Percentiles rank a stretch among this genome's conserved stretches.
Evolutionary conservation across 2,888 invertebrate genomes (phyloP).

Genomic region (Brachyopa scutellaris): DNA sequence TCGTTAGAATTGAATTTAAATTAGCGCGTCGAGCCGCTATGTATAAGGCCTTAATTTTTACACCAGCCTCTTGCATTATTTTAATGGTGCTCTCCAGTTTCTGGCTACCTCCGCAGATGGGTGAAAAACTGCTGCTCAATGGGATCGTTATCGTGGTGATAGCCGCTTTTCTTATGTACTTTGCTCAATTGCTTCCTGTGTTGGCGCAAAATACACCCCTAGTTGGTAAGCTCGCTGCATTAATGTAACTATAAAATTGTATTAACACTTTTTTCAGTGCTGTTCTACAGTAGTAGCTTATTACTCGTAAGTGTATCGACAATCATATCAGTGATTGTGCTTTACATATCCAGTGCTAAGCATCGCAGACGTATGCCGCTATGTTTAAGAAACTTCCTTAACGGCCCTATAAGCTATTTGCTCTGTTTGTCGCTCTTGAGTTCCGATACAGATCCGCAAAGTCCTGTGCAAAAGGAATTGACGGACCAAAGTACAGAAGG

Average conservation of each 20-base stretch:
- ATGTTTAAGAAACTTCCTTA: constrained; percentile 77
- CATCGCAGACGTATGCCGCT: constrained; percentile 82
- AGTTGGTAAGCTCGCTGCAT: constrained; percentile 78
- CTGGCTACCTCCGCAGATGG: constrained; percentile 86
- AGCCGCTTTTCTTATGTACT: constrained; percentile 85
- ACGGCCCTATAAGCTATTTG: constrained; percentile 77
- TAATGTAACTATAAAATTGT: background rate
- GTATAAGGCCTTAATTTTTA: constrained; percentile 85
- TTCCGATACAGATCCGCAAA: constrained; percentile 73
- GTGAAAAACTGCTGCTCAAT: constrained; percentile 86
- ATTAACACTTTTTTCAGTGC: constrained; percentile 79
- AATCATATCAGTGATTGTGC: constrained; percentile 83
- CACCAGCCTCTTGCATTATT: constrained; percentile 86
- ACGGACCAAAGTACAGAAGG: constrained; percentile 56
- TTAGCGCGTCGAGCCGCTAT: constrained; percentile 84
- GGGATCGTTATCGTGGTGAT: constrained; percentile 85
- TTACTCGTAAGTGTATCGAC: constrained; percentile 83
- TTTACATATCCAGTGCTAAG: constrained; percentile 83
- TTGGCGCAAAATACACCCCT: constrained; percentile 82
- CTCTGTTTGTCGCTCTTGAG: constrained; percentile 70
- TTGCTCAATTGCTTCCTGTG: constrained; percentile 83
- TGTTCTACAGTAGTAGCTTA: constrained; percentile 84
- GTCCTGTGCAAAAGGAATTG: constrained; percentile 72
- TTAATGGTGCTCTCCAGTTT: constrained; percentile 85
- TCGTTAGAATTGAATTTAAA: constrained; percentile 76